Evolutionary conservation across 2,888 invertebrate genomes (phyloP).

Genomic region (Trichogramma dendrolimi): DNA sequence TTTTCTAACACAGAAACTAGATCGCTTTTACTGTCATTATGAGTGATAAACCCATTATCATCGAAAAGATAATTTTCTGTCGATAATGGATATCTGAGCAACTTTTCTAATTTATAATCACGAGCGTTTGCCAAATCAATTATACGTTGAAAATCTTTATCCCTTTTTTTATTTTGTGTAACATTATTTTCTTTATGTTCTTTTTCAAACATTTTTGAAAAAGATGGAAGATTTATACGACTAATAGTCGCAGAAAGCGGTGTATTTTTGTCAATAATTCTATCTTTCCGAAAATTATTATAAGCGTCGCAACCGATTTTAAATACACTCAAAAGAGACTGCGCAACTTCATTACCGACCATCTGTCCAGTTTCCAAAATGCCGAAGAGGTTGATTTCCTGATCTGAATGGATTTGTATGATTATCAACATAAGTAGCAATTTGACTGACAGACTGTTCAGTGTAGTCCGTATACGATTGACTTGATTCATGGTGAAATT

Average conservation of each 20-base stretch:
- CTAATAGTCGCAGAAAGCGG: background rate
- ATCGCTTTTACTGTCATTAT: too few relatives aligned
- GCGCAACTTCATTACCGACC: background rate
- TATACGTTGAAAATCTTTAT: background rate
- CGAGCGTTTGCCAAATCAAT: conserved; percentile 3
- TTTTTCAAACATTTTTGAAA: background rate
- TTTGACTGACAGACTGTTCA: background rate
- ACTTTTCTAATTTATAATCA: background rate
- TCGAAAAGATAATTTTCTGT: conserved; percentile 1
- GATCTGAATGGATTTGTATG: background rate
- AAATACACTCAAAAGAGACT: conserved; percentile 9
- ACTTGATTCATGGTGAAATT: background rate
- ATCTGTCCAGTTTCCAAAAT: background rate
- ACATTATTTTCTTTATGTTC: background rate
- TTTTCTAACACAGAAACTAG: too few relatives aligned
- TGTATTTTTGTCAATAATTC: background rate
- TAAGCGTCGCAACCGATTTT: background rate
- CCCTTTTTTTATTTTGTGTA: background rate
- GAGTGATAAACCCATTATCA: background rate
- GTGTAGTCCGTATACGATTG: background rate
- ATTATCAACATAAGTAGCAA: background rate
- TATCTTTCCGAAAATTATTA: background rate
- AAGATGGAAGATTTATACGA: background rate
- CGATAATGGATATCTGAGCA: background rate
- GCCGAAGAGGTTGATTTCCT: background rate